Base-by-base conservation (phyloP, 1,140 invertebrate genomes). In the Radopholus similis region DNA sequence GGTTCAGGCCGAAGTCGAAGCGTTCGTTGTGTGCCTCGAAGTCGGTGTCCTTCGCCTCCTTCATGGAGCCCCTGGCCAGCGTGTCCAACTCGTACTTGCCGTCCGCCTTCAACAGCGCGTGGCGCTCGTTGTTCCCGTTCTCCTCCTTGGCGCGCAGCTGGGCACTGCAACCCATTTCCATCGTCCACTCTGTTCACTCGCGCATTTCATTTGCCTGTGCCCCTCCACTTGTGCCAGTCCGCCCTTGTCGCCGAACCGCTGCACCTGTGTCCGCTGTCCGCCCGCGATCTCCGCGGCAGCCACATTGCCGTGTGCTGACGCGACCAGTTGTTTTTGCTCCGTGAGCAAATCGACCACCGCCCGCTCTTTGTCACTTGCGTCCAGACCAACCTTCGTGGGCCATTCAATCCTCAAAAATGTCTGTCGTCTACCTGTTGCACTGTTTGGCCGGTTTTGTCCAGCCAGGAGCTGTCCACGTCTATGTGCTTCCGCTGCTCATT, bases 81-180 rank as follows among this genome's bases (percentile, higher is more conserved):
- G 79, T 82, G 62, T 81, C 80, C 11, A 81, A 51, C n/a, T 82
- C 80, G 59, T 82, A 81, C 47, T 82, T 68, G 42, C 80, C 80
- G 56, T 81, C 79, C 23, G 79, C 79, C 62, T 81, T 81, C 18
- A 81, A 63, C 18, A 72, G 54, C 13, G 79, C 80, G 51, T 81
- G 80, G 34, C 68, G 58, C 18, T 64, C 71, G 21, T n/a, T n/a
- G n/a, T 54, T 73, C 23, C 72, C 72, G 13, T 71, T 75, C 28
- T 76, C 75, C 38, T 68, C 68, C 66, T 80, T 74, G 5, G 66
- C 60, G 30, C 70, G 54, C 2, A 81, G 55, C 68, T 81, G 79
- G 8, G 71, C 79, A 53, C 78, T 81, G 32, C 55, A 80, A 59
- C 5, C 4, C 32, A 66, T 54, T 49, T 68, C 21, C 0, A n/a